Percentiles rank a stretch among this genome's conserved stretches.
phyloP scores from a whole-genome alignment of 92 coral and sea anemone species.

The Parazoanthus darwini region DNA sequence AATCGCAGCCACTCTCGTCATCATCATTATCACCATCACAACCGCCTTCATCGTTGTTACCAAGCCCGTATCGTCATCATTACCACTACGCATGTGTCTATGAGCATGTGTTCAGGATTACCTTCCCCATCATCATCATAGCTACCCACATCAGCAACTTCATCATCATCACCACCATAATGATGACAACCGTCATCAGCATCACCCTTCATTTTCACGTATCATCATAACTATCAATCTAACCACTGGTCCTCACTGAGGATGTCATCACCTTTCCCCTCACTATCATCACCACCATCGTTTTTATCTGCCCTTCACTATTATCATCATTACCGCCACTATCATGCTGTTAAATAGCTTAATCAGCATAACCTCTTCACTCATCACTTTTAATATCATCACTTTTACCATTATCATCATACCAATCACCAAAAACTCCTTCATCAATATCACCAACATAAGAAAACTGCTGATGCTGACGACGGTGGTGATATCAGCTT shows the following conservation, averaged over 20 bases:
- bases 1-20: too few relatives aligned
- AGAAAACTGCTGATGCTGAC: not conserved
- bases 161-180: not conserved
- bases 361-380: too few relatives aligned
- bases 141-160: not conserved
- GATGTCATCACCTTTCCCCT: not conserved
- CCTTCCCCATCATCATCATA: not conserved
- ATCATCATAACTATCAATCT: not conserved
- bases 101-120: too few relatives aligned
- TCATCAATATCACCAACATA: not conserved
- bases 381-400: not conserved
- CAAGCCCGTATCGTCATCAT: too few relatives aligned
- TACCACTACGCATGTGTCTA: too few relatives aligned
- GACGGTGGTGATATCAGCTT: not conserved
- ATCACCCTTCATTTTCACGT: not conserved
- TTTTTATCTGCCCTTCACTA: not conserved
- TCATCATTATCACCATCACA: too few relatives aligned
- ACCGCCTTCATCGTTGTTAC: too few relatives aligned
- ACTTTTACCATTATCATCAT: not conserved
- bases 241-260: too few relatives aligned
- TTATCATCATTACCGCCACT: not conserved
- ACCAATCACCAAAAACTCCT: not conserved
- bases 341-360: too few relatives aligned
- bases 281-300: not conserved
- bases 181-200: not conserved